Base-by-base conservation (phyloP, 2,113 vertebrate genomes). In the Antennarius striatus region DNA sequence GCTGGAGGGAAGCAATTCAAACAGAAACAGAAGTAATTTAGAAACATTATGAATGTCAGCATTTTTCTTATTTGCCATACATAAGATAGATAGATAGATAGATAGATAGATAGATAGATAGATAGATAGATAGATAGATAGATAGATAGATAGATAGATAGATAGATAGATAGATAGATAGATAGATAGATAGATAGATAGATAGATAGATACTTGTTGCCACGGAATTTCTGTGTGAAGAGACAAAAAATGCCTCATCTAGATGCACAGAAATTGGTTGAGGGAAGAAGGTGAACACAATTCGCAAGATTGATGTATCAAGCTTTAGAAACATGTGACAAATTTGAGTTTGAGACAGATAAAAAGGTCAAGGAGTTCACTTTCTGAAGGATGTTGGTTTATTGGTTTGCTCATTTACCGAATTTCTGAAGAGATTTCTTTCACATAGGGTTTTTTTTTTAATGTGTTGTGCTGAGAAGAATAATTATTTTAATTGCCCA, bases 311-410 rank as follows among this genome's bases (percentile, higher is more conserved):
- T 16, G 62, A 71, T 83, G 64, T 62, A 56, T 78, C 11, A 43
- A 68, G 81, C 71, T 80, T 81, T 80, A 60, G 58, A 69, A 60
- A 57, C 81, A 86, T 81, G 79, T 86, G 77, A 85, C 67, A 72
- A 49, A 53, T 54, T 3, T 58, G 56, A 60, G 56, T 78, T 59
- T 56, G 65, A 79, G 69, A 79, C 74, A 56, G 68, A 45, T 78
- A 66, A 86, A 56, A 72, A 68, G 80, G 73, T 82, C 75, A 82
- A 60, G 17, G 56, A 53, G 77, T 77, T 85, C 61, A 70, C 49
- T 56, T 67, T 72, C 62, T 58, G 70, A 64, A 54, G 67, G 48
- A 40, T 61, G 15, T 22, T 45, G 22, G 61, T 42, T 43, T 63
- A 55, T 51, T 22, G n/a, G 15, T 13, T 22, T 9, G 43, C 39